A percentile compares a stretch with the other conserved stretches of the same genome.
Conservation (phyloP, 92 coral and sea anemone genomes). For the Siderastrea radians region DNA sequence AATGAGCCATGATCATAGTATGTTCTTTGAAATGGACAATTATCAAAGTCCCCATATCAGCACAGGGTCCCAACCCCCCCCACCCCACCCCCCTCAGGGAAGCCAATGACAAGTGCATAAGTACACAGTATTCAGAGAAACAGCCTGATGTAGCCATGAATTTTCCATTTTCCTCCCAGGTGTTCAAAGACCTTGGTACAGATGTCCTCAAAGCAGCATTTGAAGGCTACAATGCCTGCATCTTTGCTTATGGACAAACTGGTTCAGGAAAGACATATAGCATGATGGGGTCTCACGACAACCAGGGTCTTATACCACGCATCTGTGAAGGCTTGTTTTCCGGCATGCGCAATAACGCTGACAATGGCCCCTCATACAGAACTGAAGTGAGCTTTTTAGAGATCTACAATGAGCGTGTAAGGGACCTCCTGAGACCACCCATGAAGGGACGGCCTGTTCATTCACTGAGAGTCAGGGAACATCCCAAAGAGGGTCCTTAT, state of each 20-base stretch:
- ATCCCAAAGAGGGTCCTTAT: constrained; percentile 98
- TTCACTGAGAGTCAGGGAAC: constrained; percentile 93
- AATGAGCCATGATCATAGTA: too few species aligned
- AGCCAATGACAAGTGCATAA: too few species aligned
- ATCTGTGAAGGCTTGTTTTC: constrained; percentile 97
- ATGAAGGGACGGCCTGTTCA: constrained; percentile 88
- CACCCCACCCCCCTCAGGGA: too few species aligned
- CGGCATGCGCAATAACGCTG: constrained; percentile 76
- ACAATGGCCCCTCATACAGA: constrained; percentile 89
- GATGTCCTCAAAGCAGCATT: constrained; percentile 96
- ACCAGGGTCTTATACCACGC: constrained; percentile 92
- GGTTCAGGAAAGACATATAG: constrained; percentile 98
- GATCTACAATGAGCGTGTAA: constrained; percentile 96
- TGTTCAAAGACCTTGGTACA: constrained; percentile 94
- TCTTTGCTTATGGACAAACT: constrained; percentile 98
- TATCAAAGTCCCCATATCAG: too few species aligned
- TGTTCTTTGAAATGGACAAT: too few species aligned
- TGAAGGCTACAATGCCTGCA: constrained; percentile 98
- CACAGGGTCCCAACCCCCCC: too few species aligned
- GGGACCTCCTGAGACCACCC: constrained; percentile 95
- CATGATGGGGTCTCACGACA: constrained; percentile 94
- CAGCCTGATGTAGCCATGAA: background rate
- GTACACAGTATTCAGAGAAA: background rate
- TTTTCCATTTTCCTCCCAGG: constrained; percentile 47
- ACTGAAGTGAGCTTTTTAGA: constrained; percentile 98